phyloP scores from a whole-genome alignment of 2,888 invertebrate genomes.

The Abscondita cerata region DNA sequence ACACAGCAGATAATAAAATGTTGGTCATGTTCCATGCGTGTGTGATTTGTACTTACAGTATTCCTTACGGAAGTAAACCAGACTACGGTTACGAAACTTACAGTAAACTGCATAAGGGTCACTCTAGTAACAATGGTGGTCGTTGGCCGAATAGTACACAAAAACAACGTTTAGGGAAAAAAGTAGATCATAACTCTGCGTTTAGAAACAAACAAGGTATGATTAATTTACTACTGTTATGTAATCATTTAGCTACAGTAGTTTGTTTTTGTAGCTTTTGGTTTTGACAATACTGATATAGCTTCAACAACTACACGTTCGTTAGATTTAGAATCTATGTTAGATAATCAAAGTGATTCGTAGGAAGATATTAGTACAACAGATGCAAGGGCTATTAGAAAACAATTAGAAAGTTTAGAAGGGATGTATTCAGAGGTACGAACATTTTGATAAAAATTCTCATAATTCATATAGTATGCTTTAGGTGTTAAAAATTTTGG shows the following conservation, averaged over 20 bases:
- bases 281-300: slow-evolving; percentile 75
- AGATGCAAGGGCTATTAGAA: slow-evolving; percentile 78
- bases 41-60: slow-evolving; percentile 56
- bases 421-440: slow-evolving; percentile 85
- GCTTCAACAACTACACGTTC: slow-evolving; percentile 81
- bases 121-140: slow-evolving; percentile 37
- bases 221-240: not conserved
- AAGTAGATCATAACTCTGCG: slow-evolving; percentile 62
- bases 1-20: slow-evolving; percentile 52
- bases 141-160: slow-evolving; percentile 57
- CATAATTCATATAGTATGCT: not conserved
- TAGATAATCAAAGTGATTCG: slow-evolving; percentile 72
- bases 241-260: not conserved
- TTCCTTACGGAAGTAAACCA: slow-evolving; percentile 69
- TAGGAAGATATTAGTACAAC: slow-evolving; percentile 79
- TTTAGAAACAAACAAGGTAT: slow-evolving; percentile 67
- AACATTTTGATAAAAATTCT: not conserved
- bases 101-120: slow-evolving; percentile 54
- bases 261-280: slow-evolving; percentile 66
- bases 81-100: slow-evolving; percentile 62
- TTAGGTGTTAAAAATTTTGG: slow-evolving; percentile 68
- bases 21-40: slow-evolving; percentile 4
- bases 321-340: slow-evolving; percentile 78
- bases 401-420: slow-evolving; percentile 83
- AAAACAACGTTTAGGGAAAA: slow-evolving; percentile 62